Base-by-base conservation (phyloP, 1,140 invertebrate genomes). In the Campoletis sonorensis region DNA sequence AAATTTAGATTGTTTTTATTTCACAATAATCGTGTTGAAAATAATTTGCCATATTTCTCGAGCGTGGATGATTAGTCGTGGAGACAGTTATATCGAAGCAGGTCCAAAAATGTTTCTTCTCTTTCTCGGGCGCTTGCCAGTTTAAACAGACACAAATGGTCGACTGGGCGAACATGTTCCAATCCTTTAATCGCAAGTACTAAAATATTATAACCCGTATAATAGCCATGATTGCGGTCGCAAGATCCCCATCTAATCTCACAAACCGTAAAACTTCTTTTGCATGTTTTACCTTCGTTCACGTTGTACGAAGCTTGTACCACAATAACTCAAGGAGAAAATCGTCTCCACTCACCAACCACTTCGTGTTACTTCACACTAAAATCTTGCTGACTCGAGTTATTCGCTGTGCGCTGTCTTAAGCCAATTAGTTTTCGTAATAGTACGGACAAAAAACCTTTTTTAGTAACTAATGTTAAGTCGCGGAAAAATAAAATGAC, bases 131-230 rank as follows among this genome's bases (percentile, higher is more conserved):
- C 1, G 21, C 54, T 23, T 18, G 21, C 5, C 18, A 58, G 18
- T 21, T 23, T 21, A 21, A 58, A 58, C 54, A 5, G 54, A 58
- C 54, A 58, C 54, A 58, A 18, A 51, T 37, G 71, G 71, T 26
- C 71, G 16, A 73, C 37, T 70, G 78, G 84, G 79, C 54, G 54
- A n/a, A 58, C 21, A 58, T n/a, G 21, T 58, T 75, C 77, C 80
- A 82, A 86, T 85, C 85, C 85, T 86, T 86, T 86, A 86, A 86
- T 86, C 86, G 86, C 86, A 61, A 76, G 81, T 83, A 83, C 82
- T 86, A 84, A 85, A 86, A 87, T 85, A 86, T 87, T 87, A 87
- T 84, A 87, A 83, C 80, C 81, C 82, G 81, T 81, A 81, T 86
- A 86, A 86, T 85, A 79, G 82, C 61, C 75, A 77, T 70, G 83